Evolutionary conservation across 1,140 invertebrate species (phyloP).

Genomic region (Bombyx mandarina): DNA sequence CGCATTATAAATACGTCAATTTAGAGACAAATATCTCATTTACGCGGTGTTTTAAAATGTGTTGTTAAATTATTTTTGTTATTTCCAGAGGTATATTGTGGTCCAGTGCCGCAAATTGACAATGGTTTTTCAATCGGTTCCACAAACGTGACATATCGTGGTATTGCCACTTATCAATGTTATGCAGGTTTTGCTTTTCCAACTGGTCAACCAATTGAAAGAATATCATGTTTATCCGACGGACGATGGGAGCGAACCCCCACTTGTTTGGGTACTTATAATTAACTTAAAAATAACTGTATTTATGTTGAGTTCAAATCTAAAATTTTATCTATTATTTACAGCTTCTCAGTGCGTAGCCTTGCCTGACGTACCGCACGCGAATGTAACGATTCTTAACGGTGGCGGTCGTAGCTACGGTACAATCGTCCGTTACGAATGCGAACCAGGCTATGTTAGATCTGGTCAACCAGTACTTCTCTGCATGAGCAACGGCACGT

Average conservation of each 20-base stretch:
- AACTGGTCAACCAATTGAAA: slow-evolving; percentile 88
- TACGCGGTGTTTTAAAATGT: no score
- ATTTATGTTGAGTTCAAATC: slow-evolving; percentile 2
- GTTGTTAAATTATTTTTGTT: background rate
- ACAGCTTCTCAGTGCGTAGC: slow-evolving; percentile 93
- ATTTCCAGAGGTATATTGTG: slow-evolving; percentile 92
- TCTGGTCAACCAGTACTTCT: slow-evolving; percentile 91
- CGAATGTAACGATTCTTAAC: slow-evolving; percentile 90
- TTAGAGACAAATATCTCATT: no score
- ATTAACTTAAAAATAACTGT: slow-evolving; percentile 2
- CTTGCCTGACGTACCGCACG: slow-evolving; percentile 88
- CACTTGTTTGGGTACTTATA: slow-evolving; percentile 81
- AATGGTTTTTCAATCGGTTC: slow-evolving; percentile 97
- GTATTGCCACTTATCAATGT: slow-evolving; percentile 95
- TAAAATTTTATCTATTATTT: slow-evolving; percentile 20
- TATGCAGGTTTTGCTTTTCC: slow-evolving; percentile 97
- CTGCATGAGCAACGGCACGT: slow-evolving; percentile 97
- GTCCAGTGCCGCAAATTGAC: slow-evolving; percentile 96
- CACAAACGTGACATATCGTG: slow-evolving; percentile 94
- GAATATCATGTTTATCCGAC: slow-evolving; percentile 89
- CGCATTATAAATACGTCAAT: no score
- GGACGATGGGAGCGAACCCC: slow-evolving; percentile 94
- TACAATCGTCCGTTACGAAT: slow-evolving; percentile 95
- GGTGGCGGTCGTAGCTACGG: slow-evolving; percentile 95
- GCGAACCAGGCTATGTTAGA: slow-evolving; percentile 92